Evolutionary conservation across 2,888 invertebrate species (phyloP), one percentile per base, ranked within the genome.

Genomic region (Drosophila pullipes): DNA sequence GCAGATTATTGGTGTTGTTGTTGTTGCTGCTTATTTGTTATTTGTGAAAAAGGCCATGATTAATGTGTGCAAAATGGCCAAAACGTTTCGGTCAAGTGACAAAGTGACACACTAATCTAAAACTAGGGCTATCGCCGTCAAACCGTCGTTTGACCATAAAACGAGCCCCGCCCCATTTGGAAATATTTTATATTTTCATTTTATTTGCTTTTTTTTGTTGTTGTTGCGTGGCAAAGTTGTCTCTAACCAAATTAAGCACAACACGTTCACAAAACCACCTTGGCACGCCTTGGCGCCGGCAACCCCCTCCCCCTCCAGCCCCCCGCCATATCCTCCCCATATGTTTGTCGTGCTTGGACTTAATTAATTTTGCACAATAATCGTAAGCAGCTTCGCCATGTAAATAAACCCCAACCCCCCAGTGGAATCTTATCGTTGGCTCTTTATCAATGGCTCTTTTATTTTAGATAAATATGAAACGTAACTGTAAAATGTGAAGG

Each of bases 291-390:
- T 63, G 13, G 18, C 69, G 50, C 44, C 60, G 69, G 69, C 35
- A 60, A 59, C 35, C 54, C 47, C 59, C 31, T 16, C 69, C 60
- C 60, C 44, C 5, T 35, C 2, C 35, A 13, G 4, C 13, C 35
- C 4, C 59, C 57, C 31, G 31, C 28, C 13, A 25, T 16, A 16
- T 25, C 7, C 22, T 0, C 1, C 22, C 11, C 11, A 44, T 6
- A 6, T 47, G 61, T 35, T 64, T 84, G 72, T 80, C 90, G 85
- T 84, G 90, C 69, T 68, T 82, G 74, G 63, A 73, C 69, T 70
- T 85, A 85, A 85, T 85, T 85, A 85, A 82, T 84, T 84, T 86
- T 74, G 73, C 82, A 81, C 69, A 70, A 74, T 74, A 83, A 89
- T 74, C 87, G 55, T 81, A 61, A 69, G 71, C 75, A 75, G 67